Percentiles rank a stretch among this genome's conserved stretches.
These are phyloP conservation scores for Morphnarchus princeps DNA, from an alignment of 2,113 vertebrate genomes.

Conservation along the genomic window DNA sequence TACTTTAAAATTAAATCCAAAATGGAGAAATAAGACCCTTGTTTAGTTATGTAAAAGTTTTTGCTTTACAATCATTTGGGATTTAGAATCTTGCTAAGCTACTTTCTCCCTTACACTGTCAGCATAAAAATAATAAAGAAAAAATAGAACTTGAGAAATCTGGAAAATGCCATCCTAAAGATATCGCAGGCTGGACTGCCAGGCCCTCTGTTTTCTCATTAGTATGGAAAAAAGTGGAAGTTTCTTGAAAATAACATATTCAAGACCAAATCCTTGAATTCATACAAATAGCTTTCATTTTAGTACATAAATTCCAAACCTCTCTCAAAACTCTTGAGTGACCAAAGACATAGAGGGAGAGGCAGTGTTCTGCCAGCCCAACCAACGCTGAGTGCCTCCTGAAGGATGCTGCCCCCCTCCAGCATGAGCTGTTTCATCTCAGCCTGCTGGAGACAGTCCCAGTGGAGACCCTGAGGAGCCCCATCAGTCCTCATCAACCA, in stretches of 20 bases:
- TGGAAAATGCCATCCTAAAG: conserved; percentile 35
- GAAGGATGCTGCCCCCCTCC: background rate
- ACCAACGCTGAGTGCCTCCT: background rate
- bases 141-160: conserved; percentile 28
- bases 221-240: background rate
- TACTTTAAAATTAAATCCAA: background rate
- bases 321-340: background rate
- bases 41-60: background rate
- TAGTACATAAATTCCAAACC: background rate
- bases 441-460: background rate
- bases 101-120: background rate
- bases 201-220: background rate
- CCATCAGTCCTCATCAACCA: background rate
- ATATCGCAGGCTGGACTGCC: background rate
- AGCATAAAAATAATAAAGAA: conserved; percentile 32
- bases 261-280: background rate
- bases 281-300: background rate
- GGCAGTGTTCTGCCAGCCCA: background rate
- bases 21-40: background rate
- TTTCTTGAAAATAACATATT: background rate
- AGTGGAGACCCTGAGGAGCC: background rate
- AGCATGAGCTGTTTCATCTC: background rate
- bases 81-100: background rate
- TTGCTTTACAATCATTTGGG: background rate
- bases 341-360: background rate